Evolutionary conservation across 37 sponge, comb jelly and placozoan genomes (phyloP).

Genomic region (Ephydatia muelleri): DNA sequence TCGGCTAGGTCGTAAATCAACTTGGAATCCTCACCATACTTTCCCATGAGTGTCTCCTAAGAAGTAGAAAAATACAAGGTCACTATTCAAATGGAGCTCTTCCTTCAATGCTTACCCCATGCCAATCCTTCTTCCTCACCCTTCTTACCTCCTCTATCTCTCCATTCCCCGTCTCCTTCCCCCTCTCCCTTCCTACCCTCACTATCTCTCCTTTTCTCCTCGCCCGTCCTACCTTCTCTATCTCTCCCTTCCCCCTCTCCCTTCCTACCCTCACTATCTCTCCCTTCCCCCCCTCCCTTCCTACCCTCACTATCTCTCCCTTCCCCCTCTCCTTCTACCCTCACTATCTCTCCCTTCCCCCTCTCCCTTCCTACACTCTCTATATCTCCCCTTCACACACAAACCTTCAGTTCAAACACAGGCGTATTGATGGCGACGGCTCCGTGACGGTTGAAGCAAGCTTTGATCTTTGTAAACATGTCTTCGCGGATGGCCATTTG

Average conservation of each 20-base stretch:
- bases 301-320: too few relatives aligned
- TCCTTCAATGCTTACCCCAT: not conserved
- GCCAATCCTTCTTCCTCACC: too few relatives aligned
- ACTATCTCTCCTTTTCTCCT: too few relatives aligned
- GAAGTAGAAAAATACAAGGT: not conserved
- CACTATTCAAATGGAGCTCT: not conserved
- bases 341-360: not conserved
- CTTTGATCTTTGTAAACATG: slow-evolving; percentile 78
- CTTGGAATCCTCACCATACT: slow-evolving; percentile 99
- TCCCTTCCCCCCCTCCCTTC: too few relatives aligned
- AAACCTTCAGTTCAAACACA: slow-evolving; percentile 94
- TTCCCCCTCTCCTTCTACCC: too few relatives aligned
- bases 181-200: too few relatives aligned
- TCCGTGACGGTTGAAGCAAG: slow-evolving; percentile 94
- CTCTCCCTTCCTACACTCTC: not conserved
- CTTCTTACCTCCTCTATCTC: too few relatives aligned
- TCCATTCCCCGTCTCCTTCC: too few relatives aligned
- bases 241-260: not conserved
- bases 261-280: too few relatives aligned
- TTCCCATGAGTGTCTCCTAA: slow-evolving; percentile 84
- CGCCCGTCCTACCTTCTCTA: too few relatives aligned
- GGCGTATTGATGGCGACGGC: slow-evolving; percentile 98
- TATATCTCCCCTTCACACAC: not conserved
- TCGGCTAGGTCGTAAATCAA: slow-evolving; percentile 97
- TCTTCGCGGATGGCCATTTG: slow-evolving; percentile 96